phyloP scores from a whole-genome alignment of 2,888 invertebrate genomes.

The Emmelina monodactyla region DNA sequence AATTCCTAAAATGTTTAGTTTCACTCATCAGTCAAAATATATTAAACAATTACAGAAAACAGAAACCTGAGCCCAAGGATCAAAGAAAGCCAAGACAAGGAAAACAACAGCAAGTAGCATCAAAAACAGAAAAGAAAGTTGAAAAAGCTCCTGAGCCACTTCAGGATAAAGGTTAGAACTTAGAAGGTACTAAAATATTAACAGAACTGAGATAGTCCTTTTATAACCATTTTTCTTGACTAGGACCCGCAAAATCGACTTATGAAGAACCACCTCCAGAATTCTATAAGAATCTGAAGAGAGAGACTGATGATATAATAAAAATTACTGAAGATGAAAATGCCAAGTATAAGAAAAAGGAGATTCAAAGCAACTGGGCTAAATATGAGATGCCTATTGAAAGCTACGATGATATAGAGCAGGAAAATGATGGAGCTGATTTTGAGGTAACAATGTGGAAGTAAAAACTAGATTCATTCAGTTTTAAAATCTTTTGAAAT shows the following conservation, averaged over 20 bases:
- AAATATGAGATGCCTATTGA: slow-evolving; percentile 59
- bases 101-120: slow-evolving; percentile 24
- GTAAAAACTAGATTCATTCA: too few species aligned
- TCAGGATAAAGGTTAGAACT: too few species aligned
- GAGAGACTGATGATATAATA: slow-evolving; percentile 52
- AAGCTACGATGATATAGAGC: slow-evolving; percentile 50
- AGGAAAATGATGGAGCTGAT: slow-evolving; percentile 52
- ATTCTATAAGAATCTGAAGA: too few species aligned
- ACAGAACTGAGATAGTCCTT: too few species aligned
- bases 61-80: slow-evolving; percentile 41
- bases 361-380: slow-evolving; percentile 57
- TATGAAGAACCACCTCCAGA: too few species aligned
- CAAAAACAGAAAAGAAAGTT: slow-evolving; percentile 19
- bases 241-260: too few species aligned
- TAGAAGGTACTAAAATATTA: too few species aligned
- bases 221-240: too few species aligned
- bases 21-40: background rate
- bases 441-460: slow-evolving; percentile 56
- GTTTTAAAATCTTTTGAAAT: too few species aligned
- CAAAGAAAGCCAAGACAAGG: slow-evolving; percentile 38
- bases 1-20: background rate
- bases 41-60: too few species aligned
- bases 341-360: slow-evolving; percentile 53
- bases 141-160: too few species aligned
- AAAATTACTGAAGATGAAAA: slow-evolving; percentile 53